phyloP scores from a whole-genome alignment of 2,888 invertebrate genomes.

The Drosophila nr. perissopoda region DNA sequence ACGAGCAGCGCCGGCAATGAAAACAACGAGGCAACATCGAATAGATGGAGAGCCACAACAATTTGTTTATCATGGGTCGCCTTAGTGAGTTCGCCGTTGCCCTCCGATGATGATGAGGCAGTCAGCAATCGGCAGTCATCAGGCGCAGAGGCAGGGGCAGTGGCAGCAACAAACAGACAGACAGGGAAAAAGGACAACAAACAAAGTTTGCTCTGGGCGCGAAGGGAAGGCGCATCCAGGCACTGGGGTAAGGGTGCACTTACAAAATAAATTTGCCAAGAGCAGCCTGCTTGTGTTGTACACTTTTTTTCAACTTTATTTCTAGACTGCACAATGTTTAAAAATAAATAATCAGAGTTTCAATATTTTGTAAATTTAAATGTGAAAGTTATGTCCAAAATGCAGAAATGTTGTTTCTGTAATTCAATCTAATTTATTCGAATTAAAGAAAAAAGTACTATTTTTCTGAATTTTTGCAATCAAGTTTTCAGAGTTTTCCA shows the following conservation, averaged over 20 bases:
- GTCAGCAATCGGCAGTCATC: conserved; percentile 11
- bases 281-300: not conserved
- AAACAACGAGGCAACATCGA: conserved; percentile 54
- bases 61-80: conserved; percentile 78
- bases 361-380: not conserved
- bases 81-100: conserved; percentile 57
- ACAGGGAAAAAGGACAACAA: conserved; percentile 72
- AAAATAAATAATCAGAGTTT: not conserved
- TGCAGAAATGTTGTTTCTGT: not conserved
- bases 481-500: not conserved
- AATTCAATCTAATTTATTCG: not conserved
- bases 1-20: conserved; percentile 71
- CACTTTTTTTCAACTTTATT: not conserved
- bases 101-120: conserved; percentile 56
- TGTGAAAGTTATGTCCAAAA: not conserved
- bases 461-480: not conserved
- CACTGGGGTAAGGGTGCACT: conserved; percentile 13
- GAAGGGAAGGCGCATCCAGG: conserved; percentile 37
- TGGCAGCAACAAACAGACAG: conserved; percentile 30
- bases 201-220: conserved; percentile 46
- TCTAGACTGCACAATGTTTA: not conserved
- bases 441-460: fast-evolving
- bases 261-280: not conserved
- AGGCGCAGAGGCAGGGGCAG: conserved; percentile 14
- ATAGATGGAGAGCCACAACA: conserved; percentile 45